Conservation (phyloP, 1,140 invertebrate species). For the Orussus abietinus region DNA sequence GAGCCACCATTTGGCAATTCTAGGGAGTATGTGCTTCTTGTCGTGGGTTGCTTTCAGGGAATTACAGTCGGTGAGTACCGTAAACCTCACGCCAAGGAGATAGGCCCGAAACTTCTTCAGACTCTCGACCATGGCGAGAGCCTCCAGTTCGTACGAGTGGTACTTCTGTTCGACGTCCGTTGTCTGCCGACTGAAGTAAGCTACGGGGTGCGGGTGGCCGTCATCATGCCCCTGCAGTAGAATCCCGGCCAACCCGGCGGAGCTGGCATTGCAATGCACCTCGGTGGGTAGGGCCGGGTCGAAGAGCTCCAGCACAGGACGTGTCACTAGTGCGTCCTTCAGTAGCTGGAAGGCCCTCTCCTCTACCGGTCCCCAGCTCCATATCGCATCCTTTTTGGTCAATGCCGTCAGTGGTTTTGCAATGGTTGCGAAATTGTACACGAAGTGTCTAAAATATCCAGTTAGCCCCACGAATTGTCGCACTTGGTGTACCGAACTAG, state of each 20-base stretch:
- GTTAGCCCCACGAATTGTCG: constrained; percentile 43
- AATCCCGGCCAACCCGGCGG: constrained; percentile 30
- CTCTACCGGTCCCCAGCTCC: constrained; percentile 18
- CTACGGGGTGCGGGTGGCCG: constrained; percentile 23
- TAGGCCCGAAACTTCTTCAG: constrained; percentile 32
- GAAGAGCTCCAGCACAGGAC: constrained; percentile 36
- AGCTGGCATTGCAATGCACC: constrained; percentile 40
- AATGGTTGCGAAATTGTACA: constrained; percentile 28
- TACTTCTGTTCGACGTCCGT: constrained; percentile 26
- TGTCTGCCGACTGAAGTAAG: constrained; percentile 32
- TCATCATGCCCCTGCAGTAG: constrained; percentile 37
- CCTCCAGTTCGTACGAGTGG: constrained; percentile 41
- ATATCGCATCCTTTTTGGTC: constrained; percentile 25
- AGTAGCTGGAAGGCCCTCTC: constrained; percentile 19
- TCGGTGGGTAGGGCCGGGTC: constrained; percentile 32
- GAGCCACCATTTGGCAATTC: too few relatives aligned
- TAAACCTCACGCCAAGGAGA: constrained; percentile 35
- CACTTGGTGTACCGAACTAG: constrained; percentile 31
- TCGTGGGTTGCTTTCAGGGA: too few relatives aligned
- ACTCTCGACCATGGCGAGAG: constrained; percentile 31
- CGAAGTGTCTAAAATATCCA: constrained; percentile 38
- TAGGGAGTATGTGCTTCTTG: too few relatives aligned
- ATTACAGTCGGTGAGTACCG: constrained; percentile 40
- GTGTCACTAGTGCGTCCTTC: constrained; percentile 16
- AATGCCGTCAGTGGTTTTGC: constrained; percentile 29